Evolutionary conservation across 2,797 vertebrate species (phyloP).

Genomic region (Notamacropus eugenii): DNA sequence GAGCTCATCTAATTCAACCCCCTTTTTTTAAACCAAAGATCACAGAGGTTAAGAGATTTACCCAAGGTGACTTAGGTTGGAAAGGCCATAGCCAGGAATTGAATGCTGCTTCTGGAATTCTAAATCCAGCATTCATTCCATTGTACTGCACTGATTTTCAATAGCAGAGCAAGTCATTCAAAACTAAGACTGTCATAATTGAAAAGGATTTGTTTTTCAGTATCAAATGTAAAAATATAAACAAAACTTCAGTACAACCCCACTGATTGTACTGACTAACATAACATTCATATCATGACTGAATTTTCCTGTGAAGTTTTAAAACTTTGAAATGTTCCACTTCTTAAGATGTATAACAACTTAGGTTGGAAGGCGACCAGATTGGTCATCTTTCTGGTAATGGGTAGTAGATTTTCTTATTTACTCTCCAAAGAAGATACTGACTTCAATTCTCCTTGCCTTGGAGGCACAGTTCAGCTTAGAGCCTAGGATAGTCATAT

Average conservation of each 20-base stretch:
- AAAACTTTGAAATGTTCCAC: neutral
- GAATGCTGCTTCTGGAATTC: neutral
- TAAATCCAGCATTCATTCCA: neutral
- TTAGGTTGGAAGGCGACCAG: neutral
- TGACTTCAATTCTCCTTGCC: slow-evolving; percentile 31
- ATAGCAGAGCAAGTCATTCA: neutral
- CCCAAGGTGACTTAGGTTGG: neutral
- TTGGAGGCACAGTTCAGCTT: neutral
- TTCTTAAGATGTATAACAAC: neutral
- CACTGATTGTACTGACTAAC: too few species aligned
- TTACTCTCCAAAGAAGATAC: slow-evolving; percentile 16
- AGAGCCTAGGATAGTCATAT: neutral
- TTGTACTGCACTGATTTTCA: neutral
- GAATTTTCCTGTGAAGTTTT: neutral
- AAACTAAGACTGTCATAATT: neutral
- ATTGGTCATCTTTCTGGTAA: slow-evolving; percentile 11
- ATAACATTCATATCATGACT: neutral
- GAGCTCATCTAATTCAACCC: neutral
- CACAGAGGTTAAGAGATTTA: neutral
- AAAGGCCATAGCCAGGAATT: neutral
- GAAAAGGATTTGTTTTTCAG: neutral
- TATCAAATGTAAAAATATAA: neutral
- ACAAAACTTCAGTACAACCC: neutral
- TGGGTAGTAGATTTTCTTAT: neutral
- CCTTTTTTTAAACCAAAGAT: neutral